Base-by-base conservation (phyloP, 2,113 vertebrate genomes). In the Tragelaphus buxtoni region DNA sequence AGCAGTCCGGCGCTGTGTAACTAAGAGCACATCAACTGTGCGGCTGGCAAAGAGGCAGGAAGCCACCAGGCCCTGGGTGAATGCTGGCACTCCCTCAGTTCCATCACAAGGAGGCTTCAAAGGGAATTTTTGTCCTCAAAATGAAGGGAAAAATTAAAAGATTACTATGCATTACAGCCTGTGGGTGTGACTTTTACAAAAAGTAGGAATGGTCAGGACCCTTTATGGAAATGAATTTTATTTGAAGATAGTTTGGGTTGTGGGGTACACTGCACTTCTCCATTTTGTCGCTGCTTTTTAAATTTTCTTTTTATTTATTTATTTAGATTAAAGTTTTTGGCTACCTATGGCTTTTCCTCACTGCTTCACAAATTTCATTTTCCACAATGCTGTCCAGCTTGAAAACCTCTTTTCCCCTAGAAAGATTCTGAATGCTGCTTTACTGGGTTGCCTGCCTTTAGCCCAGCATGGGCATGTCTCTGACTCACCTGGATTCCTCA, bases 1-100 rank as follows among this genome's bases (percentile, higher is more conserved):
- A 97, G 99, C 99, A 98, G 98, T 98, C 98, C 97, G 96, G 98
- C 76, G 98, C 95, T 93, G 98, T 99, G 99, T 99, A 99, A 99
- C 98, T 98, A 99, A 99, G 99, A 98, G 98, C 96, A 94, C 98
- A 98, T 98, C 98, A 98, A 98, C 97, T 26, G 98, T 97, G 98
- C 83, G 92, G 98, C 97, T 82, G 98, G 98, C 84, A 51, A 77
- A 0, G 1, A 26, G 87, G 60, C 61, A 86, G 80, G 96, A 85
- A 60, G 56, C 51, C 11, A 3, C 58, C 22, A 26, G 83, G n/a
- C 90, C 58, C 42, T 0, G 1, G 3, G 28, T 39, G n/a, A 53
- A 61, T 12, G 56, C 69, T 0, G 1, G 81, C 0, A 16, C 90
- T 88, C 72, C 61, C 24, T 16, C 2, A 0, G 58, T 14, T 76